Percentiles rank a stretch among this genome's conserved stretches.
phyloP scores from a whole-genome alignment of 2,888 invertebrate genomes.

The Biston betularia region DNA sequence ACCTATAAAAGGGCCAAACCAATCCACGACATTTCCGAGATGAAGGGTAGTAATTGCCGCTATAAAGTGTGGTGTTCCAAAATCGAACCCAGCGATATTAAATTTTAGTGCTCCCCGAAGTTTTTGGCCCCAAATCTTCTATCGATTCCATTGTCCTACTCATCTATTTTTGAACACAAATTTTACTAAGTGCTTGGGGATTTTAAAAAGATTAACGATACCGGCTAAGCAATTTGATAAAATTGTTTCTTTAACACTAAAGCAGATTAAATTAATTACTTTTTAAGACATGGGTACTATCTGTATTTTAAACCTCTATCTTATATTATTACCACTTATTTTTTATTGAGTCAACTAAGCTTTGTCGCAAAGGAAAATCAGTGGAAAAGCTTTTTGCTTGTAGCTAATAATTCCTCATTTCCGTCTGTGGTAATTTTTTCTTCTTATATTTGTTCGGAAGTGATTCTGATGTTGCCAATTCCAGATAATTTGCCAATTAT shows the following conservation, averaged over 20 bases:
- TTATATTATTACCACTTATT: neutral
- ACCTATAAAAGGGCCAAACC: slow-evolving; percentile 77
- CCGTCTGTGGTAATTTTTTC: slow-evolving; percentile 20
- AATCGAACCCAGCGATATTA: slow-evolving; percentile 72
- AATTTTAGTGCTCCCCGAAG: slow-evolving; percentile 77
- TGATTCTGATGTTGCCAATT: slow-evolving; percentile 33
- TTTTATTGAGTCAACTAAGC: slow-evolving; percentile 10
- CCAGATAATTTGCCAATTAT: slow-evolving; percentile 34
- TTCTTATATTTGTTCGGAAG: slow-evolving; percentile 25
- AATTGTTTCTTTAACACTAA: slow-evolving; percentile 14
- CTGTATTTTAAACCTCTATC: neutral
- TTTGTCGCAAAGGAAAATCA: slow-evolving; percentile 18
- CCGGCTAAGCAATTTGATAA: slow-evolving; percentile 9
- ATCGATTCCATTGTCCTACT: slow-evolving; percentile 63
- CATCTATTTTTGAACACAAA: slow-evolving; percentile 70
- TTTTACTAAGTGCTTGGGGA: slow-evolving; percentile 60
- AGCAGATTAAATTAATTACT: slow-evolving; percentile 14
- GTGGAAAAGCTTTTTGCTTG: slow-evolving; percentile 20
- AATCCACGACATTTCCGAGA: slow-evolving; percentile 75
- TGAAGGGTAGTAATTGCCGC: slow-evolving; percentile 81
- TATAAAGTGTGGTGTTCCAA: slow-evolving; percentile 80
- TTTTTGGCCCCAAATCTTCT: slow-evolving; percentile 69
- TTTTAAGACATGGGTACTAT: slow-evolving; percentile 1
- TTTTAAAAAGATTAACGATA: slow-evolving; percentile 67
- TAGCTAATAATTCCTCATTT: slow-evolving; percentile 26